phyloP scores from a whole-genome alignment of 2,797 vertebrate species.

The Myripristis jacobus region DNA sequence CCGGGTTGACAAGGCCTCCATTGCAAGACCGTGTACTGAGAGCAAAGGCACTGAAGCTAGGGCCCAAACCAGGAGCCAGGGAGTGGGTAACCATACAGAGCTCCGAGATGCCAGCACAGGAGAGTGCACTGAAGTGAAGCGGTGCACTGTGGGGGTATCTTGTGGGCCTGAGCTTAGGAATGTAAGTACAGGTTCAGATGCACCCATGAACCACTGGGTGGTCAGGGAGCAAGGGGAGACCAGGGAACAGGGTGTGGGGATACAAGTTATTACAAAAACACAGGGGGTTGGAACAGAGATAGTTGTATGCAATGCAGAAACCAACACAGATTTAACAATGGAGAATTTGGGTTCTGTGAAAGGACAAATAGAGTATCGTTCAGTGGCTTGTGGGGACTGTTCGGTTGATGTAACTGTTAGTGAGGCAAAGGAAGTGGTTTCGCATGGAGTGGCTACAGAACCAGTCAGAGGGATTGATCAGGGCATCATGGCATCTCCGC shows the following conservation, averaged over 20 bases:
- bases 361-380: constrained; percentile 65
- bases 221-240: constrained; percentile 85
- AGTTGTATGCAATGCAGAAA: constrained; percentile 78
- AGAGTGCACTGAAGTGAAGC: constrained; percentile 49
- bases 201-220: constrained; percentile 87
- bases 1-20: constrained; percentile 86
- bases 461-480: constrained; percentile 77
- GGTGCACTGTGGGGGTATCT: constrained; percentile 78
- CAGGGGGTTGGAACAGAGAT: constrained; percentile 82
- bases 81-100: constrained; percentile 84
- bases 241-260: constrained; percentile 82
- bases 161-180: constrained; percentile 77
- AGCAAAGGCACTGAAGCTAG: constrained; percentile 82
- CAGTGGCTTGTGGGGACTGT: constrained; percentile 89
- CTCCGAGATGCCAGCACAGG: constrained; percentile 82
- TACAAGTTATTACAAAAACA: constrained; percentile 71
- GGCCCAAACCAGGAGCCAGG: constrained; percentile 83
- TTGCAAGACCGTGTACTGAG: constrained; percentile 79
- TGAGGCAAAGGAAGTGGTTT: constrained; percentile 77
- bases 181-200: constrained; percentile 82
- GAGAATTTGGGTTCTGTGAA: constrained; percentile 38
- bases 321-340: constrained; percentile 82
- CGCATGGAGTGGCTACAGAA: constrained; percentile 84
- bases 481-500: constrained; percentile 84
- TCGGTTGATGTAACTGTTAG: constrained; percentile 80